phyloP scores from a whole-genome alignment of 2,113 vertebrate species.

The Eolophus roseicapilla region DNA sequence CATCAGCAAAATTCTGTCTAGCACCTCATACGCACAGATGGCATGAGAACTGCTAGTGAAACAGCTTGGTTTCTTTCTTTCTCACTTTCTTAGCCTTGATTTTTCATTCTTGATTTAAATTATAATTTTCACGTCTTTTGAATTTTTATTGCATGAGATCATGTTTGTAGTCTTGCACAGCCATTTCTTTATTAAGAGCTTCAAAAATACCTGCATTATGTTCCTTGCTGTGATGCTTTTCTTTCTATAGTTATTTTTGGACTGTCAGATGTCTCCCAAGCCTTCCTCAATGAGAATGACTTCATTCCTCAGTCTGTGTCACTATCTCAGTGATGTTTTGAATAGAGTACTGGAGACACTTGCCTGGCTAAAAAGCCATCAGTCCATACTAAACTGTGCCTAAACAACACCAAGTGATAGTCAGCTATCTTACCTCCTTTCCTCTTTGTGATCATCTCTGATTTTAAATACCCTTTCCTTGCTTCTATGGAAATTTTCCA shows the following conservation, averaged over 20 bases:
- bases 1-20: constrained; percentile 39
- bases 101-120: not conserved
- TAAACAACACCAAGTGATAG: not conserved
- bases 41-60: not conserved
- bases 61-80: not conserved
- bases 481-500: not conserved
- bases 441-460: not conserved
- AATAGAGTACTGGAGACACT: not conserved
- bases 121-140: not conserved
- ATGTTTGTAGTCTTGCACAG: not conserved
- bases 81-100: not conserved
- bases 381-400: not conserved
- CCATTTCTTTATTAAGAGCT: not conserved
- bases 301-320: not conserved
- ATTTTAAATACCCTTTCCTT: not conserved
- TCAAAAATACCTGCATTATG: not conserved
- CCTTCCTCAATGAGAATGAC: not conserved
- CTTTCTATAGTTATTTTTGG: not conserved
- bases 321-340: not conserved
- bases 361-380: not conserved
- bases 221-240: not conserved
- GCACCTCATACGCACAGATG: constrained; percentile 13
- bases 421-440: not conserved
- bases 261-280: not conserved
- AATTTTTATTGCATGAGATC: not conserved